Percentiles rank a stretch among this genome's conserved stretches.
Evolutionary conservation across 2,113 vertebrate genomes (phyloP).

Genomic region (Loxodonta africana): DNA sequence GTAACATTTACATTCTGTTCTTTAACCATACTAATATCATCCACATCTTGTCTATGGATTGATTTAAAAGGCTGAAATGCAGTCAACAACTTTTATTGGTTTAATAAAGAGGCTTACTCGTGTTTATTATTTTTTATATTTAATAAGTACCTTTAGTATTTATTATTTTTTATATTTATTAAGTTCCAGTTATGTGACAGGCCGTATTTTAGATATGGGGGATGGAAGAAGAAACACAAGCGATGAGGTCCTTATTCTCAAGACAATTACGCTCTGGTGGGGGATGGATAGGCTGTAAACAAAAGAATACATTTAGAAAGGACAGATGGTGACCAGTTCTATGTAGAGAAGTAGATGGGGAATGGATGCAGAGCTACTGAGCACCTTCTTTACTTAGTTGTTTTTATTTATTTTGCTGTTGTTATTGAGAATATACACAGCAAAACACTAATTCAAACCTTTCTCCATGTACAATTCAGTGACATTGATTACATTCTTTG

Average conservation of each 20-base stretch:
- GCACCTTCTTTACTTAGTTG: neutral
- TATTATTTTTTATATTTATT: neutral
- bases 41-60: neutral
- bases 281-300: neutral
- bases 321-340: neutral
- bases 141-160: neutral
- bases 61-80: conserved; percentile 29
- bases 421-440: neutral
- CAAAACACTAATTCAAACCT: neutral
- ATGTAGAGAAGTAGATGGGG: neutral
- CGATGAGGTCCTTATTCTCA: neutral
- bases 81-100: neutral
- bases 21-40: neutral
- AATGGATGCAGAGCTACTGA: no score
- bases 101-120: neutral
- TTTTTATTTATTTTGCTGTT: neutral
- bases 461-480: neutral
- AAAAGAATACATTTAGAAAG: neutral
- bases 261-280: neutral
- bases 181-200: neutral
- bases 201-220: neutral
- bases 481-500: neutral
- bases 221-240: neutral
- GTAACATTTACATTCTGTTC: neutral
- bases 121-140: neutral